Percentiles rank a stretch among this genome's conserved stretches.
Evolutionary conservation across 2,888 invertebrate species (phyloP).

Genomic region (Macaria notata): DNA sequence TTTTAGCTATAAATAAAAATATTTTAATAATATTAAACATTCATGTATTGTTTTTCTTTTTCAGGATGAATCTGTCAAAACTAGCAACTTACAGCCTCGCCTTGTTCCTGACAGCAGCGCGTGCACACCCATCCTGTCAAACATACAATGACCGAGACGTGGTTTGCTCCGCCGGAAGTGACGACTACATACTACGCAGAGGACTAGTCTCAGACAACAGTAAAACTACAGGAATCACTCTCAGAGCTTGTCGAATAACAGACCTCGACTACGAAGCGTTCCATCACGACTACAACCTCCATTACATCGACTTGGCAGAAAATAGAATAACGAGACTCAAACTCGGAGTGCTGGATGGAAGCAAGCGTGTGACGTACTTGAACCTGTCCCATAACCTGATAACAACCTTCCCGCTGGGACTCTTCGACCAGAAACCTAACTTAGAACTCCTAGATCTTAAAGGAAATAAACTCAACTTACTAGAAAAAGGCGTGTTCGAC

Average conservation of each 20-base stretch:
- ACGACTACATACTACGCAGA: constrained; percentile 36
- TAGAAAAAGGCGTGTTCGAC: constrained; percentile 53
- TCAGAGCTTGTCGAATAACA: constrained; percentile 41
- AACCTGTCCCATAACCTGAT: constrained; percentile 55
- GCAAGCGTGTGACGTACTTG: constrained; percentile 41
- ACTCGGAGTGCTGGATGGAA: constrained; percentile 53
- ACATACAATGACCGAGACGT: constrained; percentile 34
- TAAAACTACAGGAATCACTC: constrained; percentile 38
- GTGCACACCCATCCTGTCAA: constrained; percentile 32
- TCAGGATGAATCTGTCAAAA: constrained; percentile 16
- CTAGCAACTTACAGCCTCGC: neutral
- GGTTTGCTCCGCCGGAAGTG: constrained; percentile 36
- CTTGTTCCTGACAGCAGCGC: neutral
- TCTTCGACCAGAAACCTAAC: constrained; percentile 53
- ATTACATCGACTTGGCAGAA: constrained; percentile 52
- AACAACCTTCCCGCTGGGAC: constrained; percentile 47
- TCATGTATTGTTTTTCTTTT: constrained; percentile 5
- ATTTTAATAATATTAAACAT: no score
- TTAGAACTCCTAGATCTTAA: constrained; percentile 53
- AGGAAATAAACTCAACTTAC: constrained; percentile 43
- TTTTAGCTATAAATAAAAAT: no score
- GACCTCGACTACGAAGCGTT: constrained; percentile 51
- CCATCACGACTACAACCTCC: constrained; percentile 41
- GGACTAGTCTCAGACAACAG: constrained; percentile 47
- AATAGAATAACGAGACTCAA: constrained; percentile 51